Percentiles rank a stretch among this genome's conserved stretches.
Conservation (phyloP, 2,797 vertebrate species). For the Vipera latastei region DNA sequence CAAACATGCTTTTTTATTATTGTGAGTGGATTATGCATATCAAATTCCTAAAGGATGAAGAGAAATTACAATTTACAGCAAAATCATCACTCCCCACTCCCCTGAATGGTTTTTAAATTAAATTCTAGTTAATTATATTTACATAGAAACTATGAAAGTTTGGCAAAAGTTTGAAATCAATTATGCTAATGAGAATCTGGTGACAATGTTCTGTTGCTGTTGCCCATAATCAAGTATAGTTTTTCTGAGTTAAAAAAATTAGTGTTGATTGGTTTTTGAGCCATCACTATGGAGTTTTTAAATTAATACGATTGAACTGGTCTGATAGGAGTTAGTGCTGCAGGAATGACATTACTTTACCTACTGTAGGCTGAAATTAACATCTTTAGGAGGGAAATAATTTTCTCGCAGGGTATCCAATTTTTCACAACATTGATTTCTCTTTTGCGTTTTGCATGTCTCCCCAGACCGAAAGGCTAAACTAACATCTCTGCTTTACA, state of each 20-base stretch:
- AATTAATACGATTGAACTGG: background rate
- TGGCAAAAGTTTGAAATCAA: conserved; percentile 20
- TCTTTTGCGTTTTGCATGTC: background rate
- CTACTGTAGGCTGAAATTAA: conserved; percentile 14
- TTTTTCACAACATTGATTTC: background rate
- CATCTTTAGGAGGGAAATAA: conserved; percentile 33
- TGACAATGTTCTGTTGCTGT: background rate
- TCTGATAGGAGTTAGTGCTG: conserved; percentile 28
- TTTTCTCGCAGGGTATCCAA: fast-evolving
- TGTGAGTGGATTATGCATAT: background rate
- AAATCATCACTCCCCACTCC: background rate
- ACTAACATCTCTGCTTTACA: background rate
- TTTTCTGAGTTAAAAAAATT: conserved; percentile 38
- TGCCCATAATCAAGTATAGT: background rate
- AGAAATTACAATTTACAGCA: background rate
- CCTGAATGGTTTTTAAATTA: background rate
- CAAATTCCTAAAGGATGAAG: background rate
- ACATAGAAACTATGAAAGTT: background rate
- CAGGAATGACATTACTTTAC: conserved; percentile 19
- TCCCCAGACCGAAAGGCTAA: background rate
- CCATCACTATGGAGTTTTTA: background rate
- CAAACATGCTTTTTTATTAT: background rate
- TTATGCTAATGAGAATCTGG: conserved; percentile 4
- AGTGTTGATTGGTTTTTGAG: conserved; percentile 23
- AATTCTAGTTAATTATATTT: conserved; percentile 31